Percentiles rank a stretch among this genome's conserved stretches.
Evolutionary conservation across 2,797 vertebrate genomes (phyloP).

Genomic region (Parauchenoglanis ngamensis): DNA sequence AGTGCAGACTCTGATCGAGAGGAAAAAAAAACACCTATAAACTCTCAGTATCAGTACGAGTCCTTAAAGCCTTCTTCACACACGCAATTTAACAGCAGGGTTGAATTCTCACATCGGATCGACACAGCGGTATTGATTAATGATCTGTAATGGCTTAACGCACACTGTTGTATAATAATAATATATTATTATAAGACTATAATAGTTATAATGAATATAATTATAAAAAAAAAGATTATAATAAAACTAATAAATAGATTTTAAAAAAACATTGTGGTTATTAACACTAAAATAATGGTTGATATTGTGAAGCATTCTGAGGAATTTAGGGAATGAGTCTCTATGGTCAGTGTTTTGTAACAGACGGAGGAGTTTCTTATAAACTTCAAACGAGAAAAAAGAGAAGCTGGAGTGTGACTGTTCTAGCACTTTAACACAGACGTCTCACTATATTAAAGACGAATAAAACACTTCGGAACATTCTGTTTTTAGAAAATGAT

Average conservation of each 20-base stretch:
- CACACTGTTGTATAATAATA: no score
- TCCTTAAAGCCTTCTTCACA: neutral
- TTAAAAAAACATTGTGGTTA: neutral
- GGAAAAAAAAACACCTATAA: neutral
- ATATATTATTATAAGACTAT: no score
- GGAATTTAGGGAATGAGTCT: neutral
- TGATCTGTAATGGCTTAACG: neutral
- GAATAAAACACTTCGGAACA: neutral
- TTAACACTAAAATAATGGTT: neutral
- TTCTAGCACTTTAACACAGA: neutral
- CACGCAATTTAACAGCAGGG: neutral
- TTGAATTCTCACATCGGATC: neutral
- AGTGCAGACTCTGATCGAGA: conserved; percentile 86
- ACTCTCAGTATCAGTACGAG: neutral
- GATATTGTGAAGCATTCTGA: neutral
- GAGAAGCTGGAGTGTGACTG: neutral
- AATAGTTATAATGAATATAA: no score
- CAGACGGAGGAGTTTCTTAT: neutral
- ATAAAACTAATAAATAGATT: no score
- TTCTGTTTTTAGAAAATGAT: neutral
- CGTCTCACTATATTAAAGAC: neutral
- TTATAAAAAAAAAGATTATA: no score
- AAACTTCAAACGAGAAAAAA: neutral
- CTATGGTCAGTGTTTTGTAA: neutral
- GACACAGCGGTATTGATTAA: neutral